Percentiles rank a stretch among this genome's conserved stretches.
Evolutionary conservation across 2,888 invertebrate genomes (phyloP).

Genomic region (Rhamphomyia laevipes): DNA sequence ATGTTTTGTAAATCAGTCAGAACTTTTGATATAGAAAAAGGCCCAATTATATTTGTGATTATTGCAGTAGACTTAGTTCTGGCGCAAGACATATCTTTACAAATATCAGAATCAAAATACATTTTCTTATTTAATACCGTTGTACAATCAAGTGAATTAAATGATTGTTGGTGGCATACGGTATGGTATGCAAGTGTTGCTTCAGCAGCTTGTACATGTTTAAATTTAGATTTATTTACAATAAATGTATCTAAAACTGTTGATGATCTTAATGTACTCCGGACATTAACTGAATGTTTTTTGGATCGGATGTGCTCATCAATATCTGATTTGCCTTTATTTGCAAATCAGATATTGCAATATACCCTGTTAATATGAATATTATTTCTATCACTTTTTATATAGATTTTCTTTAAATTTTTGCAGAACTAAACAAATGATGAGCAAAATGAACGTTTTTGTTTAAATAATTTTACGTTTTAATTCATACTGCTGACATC

Average conservation of each 20-base stretch:
- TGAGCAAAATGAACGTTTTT: no score
- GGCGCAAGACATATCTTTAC: conserved; percentile 3
- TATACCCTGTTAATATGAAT: background rate
- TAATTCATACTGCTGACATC: no score
- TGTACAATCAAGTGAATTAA: conserved; percentile 4
- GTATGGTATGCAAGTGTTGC: conserved; percentile 5
- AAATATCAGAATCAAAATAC: conserved; percentile 4
- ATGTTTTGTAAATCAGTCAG: conserved; percentile 1
- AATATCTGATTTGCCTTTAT: background rate
- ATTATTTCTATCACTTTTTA: no score
- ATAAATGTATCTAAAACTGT: conserved; percentile 1
- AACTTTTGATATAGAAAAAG: conserved; percentile 6
- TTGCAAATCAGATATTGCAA: background rate
- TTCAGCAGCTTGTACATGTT: conserved; percentile 2
- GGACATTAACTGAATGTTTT: conserved; percentile 3
- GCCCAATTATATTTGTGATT: conserved; percentile 4
- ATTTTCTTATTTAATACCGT: conserved; percentile 5
- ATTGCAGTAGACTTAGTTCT: conserved; percentile 5
- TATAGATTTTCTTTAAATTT: no score
- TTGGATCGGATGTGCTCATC: background rate
- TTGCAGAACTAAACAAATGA: background rate
- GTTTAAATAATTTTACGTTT: no score
- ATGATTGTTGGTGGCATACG: conserved; percentile 4
- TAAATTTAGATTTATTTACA: background rate
- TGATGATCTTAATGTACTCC: conserved; percentile 1